These are phyloP conservation scores for Troilus luridus DNA, from an alignment of 2,888 invertebrate species.

Conservation along the genomic window DNA sequence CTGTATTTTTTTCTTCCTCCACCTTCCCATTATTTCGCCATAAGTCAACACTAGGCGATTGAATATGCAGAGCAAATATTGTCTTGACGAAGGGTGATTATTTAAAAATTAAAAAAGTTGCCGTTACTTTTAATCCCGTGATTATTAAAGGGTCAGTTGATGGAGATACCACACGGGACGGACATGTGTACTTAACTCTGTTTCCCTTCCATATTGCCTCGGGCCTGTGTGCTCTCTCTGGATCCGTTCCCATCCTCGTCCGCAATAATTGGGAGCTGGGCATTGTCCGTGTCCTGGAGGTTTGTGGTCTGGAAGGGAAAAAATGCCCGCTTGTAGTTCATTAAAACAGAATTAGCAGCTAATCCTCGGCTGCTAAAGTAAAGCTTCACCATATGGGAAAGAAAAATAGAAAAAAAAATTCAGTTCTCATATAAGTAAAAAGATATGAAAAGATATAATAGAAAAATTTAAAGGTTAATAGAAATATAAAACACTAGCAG, in stretches of 20 bases:
- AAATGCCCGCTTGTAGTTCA: conserved; percentile 50
- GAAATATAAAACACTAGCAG: too few species aligned
- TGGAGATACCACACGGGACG: conserved; percentile 10
- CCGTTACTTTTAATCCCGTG: conserved; percentile 34
- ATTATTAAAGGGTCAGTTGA: conserved; percentile 43
- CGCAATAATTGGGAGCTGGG: conserved; percentile 23
- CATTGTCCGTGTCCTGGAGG: neutral
- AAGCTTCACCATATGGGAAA: neutral
- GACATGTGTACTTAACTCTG: conserved; percentile 48
- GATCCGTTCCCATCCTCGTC: conserved; percentile 11
- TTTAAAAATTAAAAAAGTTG: conserved; percentile 58
- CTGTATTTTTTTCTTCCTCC: neutral
- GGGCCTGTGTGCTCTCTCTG: conserved; percentile 44
- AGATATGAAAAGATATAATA: neutral
- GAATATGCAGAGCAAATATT: conserved; percentile 42
- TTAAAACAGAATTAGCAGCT: conserved; percentile 49
- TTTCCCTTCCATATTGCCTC: conserved; percentile 48
- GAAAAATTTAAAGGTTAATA: too few species aligned
- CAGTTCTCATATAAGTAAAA: neutral
- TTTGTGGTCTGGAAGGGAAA: conserved; percentile 42
- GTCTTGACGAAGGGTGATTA: conserved; percentile 15
- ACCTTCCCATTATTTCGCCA: neutral
- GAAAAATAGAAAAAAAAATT: neutral
- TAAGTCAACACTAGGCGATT: conserved; percentile 3
- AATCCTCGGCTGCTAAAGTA: neutral